Conservation (phyloP, 2,113 vertebrate species). For the Serilophus lunatus region DNA sequence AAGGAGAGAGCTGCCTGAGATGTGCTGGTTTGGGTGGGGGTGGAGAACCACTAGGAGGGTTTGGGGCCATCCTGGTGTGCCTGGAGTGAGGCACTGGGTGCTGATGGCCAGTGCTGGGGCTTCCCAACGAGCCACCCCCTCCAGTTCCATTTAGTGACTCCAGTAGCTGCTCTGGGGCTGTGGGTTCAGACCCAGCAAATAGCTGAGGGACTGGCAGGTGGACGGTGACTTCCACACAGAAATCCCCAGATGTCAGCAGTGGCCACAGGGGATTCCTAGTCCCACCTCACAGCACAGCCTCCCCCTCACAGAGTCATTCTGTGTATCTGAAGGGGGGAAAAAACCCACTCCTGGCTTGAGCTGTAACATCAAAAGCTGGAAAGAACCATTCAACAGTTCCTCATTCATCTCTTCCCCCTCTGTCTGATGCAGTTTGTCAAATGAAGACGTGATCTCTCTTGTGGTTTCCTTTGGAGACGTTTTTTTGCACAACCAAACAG, state of each 20-base stretch:
- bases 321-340: neutral
- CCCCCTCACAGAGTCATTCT: neutral
- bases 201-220: neutral
- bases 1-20: neutral
- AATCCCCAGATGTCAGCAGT: neutral
- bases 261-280: neutral
- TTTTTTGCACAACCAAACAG: neutral
- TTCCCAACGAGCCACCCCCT: neutral
- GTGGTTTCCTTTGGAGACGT: constrained; percentile 9
- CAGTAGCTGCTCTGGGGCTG: accelerated
- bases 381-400: constrained; percentile 52
- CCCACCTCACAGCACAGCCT: neutral
- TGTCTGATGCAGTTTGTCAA: constrained; percentile 12
- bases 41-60: neutral
- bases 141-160: neutral
- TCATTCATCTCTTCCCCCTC: constrained; percentile 45
- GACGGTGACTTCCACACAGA: neutral
- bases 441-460: constrained; percentile 36
- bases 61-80: neutral
- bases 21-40: neutral
- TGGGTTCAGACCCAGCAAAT: neutral
- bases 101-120: accelerated
- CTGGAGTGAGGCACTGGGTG: accelerated
- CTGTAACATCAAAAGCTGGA: constrained; percentile 36
- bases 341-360: neutral